Conservation (phyloP, 2,888 invertebrate species). For the Lasioglossum zephyrum region DNA sequence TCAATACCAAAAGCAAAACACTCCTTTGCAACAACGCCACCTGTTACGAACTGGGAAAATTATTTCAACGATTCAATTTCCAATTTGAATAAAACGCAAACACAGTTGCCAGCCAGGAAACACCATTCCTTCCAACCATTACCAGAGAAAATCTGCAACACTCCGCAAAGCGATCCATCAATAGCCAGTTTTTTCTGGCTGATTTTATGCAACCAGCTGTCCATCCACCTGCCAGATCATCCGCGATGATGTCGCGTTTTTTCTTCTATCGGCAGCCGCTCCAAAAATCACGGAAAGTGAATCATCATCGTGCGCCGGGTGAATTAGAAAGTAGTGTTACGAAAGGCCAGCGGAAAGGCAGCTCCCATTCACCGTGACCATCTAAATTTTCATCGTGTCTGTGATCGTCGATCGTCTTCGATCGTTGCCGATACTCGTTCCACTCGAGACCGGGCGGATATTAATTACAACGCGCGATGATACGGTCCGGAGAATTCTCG, state of each 20-base stretch:
- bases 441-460: conserved; percentile 9
- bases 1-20: no score
- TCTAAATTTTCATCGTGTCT: conserved; percentile 20
- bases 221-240: background rate
- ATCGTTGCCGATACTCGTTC: background rate
- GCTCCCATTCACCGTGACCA: conserved; percentile 41
- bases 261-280: background rate
- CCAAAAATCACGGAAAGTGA: conserved; percentile 52
- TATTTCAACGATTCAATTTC: background rate
- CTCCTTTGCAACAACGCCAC: no score
- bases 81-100: background rate
- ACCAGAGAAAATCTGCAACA: background rate
- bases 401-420: conserved; percentile 18
- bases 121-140: background rate
- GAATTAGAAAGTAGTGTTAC: conserved; percentile 55
- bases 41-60: no score
- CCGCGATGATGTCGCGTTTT: background rate
- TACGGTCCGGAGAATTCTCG: conserved; percentile 14
- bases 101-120: background rate
- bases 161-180: background rate
- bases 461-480: conserved; percentile 24
- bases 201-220: background rate
- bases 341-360: conserved; percentile 31
- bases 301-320: conserved; percentile 4
- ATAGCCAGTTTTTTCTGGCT: background rate